These are phyloP conservation scores for Plebejus melissa DNA, from an alignment of 2,888 invertebrate genomes.

Conservation along the genomic window DNA sequence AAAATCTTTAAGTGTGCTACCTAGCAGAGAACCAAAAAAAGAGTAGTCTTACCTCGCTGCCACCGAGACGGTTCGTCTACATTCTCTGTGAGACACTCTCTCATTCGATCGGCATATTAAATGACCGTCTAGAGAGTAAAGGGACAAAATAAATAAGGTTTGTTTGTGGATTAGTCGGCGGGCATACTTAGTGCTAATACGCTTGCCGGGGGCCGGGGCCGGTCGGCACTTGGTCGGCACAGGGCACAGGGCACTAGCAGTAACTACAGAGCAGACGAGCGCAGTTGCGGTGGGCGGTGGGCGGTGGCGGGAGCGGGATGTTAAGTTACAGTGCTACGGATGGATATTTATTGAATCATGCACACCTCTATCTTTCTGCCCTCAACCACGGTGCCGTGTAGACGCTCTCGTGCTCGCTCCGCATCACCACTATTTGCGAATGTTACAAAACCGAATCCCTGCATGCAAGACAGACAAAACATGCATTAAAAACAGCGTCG, in stretches of 20 bases:
- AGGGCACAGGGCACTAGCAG: constrained; percentile 52
- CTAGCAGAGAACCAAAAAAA: constrained; percentile 29
- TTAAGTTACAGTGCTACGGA: constrained; percentile 83
- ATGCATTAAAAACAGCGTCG: constrained; percentile 93
- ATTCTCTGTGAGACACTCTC: constrained; percentile 78
- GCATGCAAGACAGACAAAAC: constrained; percentile 98
- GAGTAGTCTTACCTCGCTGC: constrained; percentile 70
- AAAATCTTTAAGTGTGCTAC: constrained; percentile 7
- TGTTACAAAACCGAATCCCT: constrained; percentile 99
- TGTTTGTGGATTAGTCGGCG: constrained; percentile 72
- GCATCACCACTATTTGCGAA: constrained; percentile 99
- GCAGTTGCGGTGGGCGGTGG: constrained; percentile 75
- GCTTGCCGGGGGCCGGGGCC: constrained; percentile 40
- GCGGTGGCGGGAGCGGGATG: constrained; percentile 76
- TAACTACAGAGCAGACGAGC: constrained; percentile 79
- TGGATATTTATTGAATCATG: constrained; percentile 87
- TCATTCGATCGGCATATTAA: constrained; percentile 80
- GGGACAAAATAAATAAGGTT: constrained; percentile 80
- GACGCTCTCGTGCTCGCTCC: constrained; percentile 99
- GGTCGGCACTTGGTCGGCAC: constrained; percentile 43
- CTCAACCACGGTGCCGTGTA: constrained; percentile 99
- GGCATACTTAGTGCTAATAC: constrained; percentile 72
- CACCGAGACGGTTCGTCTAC: constrained; percentile 77
- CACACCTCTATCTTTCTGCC: constrained; percentile 99
- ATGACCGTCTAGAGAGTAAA: constrained; percentile 84